Conservation (phyloP, 2,797 vertebrate genomes). For the Crenuchus spilurus region DNA sequence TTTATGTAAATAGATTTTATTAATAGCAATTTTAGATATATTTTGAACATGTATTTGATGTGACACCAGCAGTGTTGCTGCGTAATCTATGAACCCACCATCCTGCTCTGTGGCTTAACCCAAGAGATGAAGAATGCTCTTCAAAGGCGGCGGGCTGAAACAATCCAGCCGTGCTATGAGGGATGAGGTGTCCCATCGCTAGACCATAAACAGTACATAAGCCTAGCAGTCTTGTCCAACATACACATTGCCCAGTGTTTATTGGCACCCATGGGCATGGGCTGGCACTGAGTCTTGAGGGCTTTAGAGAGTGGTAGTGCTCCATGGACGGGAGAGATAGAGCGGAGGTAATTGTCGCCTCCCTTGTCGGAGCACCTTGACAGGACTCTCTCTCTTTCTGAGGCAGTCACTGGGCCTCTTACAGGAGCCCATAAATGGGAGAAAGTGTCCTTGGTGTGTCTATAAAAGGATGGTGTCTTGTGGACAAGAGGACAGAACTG, state of each 20-base stretch:
- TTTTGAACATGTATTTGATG: no score
- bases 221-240: constrained; percentile 42
- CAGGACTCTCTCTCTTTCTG: constrained; percentile 38
- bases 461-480: constrained; percentile 75
- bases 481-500: constrained; percentile 53
- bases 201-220: constrained; percentile 55
- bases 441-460: constrained; percentile 71
- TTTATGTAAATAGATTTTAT: no score
- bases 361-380: constrained; percentile 66
- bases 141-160: constrained; percentile 64
- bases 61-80: not conserved
- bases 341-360: constrained; percentile 54
- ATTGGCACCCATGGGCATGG: constrained; percentile 58
- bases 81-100: not conserved
- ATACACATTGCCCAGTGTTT: constrained; percentile 52
- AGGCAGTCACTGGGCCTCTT: constrained; percentile 36
- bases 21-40: no score
- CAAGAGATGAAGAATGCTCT: not conserved
- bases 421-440: constrained; percentile 77
- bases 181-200: constrained; percentile 58
- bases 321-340: constrained; percentile 19
- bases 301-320: constrained; percentile 7
- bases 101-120: not conserved
- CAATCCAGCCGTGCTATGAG: constrained; percentile 64
- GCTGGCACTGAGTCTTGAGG: constrained; percentile 52